Evolutionary conservation across 2,888 invertebrate genomes (phyloP), one percentile per base, ranked within the genome.

Genomic region (Noctua pronuba): DNA sequence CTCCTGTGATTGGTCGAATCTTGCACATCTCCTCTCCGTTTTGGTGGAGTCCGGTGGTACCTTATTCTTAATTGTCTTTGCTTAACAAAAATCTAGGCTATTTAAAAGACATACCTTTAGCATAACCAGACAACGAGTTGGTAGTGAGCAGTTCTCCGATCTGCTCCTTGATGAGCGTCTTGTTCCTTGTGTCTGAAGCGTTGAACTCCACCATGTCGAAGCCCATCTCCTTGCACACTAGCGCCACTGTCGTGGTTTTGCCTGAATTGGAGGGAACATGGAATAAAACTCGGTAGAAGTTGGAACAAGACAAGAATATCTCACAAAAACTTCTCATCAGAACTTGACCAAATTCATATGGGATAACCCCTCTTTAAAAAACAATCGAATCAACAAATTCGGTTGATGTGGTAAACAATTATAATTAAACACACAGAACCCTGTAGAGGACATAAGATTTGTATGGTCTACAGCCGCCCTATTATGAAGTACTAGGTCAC

Each of bases 141-240:
- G 98, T 98, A 6, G 97, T 97, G 46, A 99, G 95, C 65, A 99
- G 94, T 90, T 98, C 98, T 0, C 98, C 97, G 2, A 99, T 98
- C 93, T 98, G 98, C 88, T 98, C 98, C 89, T 98, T 98, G 66
- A 99, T 97, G 68, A 98, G 97, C 46, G 97, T 98, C 94, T 99
- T 99, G 89, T 98, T 99, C 77, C 99, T 97, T 0, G 99, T 99
- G 94, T 99, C 99, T 0, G 99, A 99, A 0, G 99, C 99, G 96
- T 99, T 99, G 92, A 99, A 98, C 95, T 99, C 99, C 24, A 99
- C 98, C 83, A 97, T 97, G 93, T 99, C 99, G 91, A 98, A 99
- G 0, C 98, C 99, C 28, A 99, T 96, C 92, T 99, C 99, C 91
- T 98, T 97, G 91, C 99, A 99, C 16, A 99, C 99, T 74, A 99